phyloP scores from a whole-genome alignment of 1,140 invertebrate species.

The Sinonovacula constricta region DNA sequence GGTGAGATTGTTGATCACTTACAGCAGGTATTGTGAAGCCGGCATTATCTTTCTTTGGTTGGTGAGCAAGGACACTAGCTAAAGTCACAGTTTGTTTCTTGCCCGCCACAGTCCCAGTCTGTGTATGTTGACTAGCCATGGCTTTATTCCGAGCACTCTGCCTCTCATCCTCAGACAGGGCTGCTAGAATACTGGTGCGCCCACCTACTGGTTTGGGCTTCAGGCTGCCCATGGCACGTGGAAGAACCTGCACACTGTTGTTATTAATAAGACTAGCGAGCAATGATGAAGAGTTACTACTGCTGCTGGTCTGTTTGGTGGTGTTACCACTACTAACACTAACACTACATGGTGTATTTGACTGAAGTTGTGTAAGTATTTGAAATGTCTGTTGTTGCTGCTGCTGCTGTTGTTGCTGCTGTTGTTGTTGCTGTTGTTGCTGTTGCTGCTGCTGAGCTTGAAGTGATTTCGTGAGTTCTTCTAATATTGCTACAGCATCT shows the following conservation, averaged over 20 bases:
- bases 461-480: not conserved
- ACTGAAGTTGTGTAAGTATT: slow-evolving; percentile 5
- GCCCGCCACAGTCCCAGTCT: not conserved
- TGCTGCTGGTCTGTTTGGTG: not conserved
- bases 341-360: not conserved
- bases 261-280: slow-evolving; percentile 49
- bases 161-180: slow-evolving; percentile 29
- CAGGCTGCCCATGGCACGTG: not conserved
- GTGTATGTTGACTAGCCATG: not conserved
- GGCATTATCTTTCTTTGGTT: slow-evolving; percentile 32
- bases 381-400: slow-evolving; percentile 11
- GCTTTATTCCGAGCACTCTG: slow-evolving; percentile 23
- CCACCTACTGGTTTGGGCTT: slow-evolving; percentile 8
- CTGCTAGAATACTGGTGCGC: slow-evolving; percentile 27
- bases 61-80: not conserved
- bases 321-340: slow-evolving; percentile 14
- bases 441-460: slow-evolving; percentile 15
- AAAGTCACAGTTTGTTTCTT: not conserved
- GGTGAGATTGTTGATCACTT: no score
- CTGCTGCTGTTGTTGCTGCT: slow-evolving; percentile 29
- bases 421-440: slow-evolving; percentile 48
- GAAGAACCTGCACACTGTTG: not conserved
- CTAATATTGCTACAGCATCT: not conserved
- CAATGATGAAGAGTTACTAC: no score
- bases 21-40: slow-evolving; percentile 48